Evolutionary conservation across 2,113 vertebrate genomes (phyloP).

Genomic region (Crotophaga sulcirostris): DNA sequence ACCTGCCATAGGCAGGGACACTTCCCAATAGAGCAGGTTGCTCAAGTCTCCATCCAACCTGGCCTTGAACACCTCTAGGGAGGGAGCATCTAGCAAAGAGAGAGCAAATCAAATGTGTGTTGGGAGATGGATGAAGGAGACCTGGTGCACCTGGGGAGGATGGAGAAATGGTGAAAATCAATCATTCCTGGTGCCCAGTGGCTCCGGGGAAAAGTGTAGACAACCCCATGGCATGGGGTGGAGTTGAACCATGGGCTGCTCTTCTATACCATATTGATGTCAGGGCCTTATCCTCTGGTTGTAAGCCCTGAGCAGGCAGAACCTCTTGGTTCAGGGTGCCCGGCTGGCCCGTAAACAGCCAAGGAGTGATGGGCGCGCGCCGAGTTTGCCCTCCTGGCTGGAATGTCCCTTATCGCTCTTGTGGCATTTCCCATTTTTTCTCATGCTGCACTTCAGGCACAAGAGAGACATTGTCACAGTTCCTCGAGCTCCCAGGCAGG

Average conservation of each 20-base stretch:
- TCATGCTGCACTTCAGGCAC: neutral
- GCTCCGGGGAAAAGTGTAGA: neutral
- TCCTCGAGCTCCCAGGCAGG: neutral
- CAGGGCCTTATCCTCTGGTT: neutral
- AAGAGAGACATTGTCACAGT: constrained; percentile 10
- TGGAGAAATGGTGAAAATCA: rapidly evolving
- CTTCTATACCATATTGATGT: rapidly evolving
- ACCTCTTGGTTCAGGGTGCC: rapidly evolving
- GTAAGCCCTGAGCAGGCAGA: neutral
- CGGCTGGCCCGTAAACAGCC: neutral
- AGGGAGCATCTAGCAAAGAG: neutral
- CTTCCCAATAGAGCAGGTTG: no score
- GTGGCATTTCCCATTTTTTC: neutral
- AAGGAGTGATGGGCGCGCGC: neutral
- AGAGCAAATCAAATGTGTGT: neutral
- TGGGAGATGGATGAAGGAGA: neutral
- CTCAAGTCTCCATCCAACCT: no score
- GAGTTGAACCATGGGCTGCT: neutral
- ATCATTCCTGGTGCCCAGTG: rapidly evolving
- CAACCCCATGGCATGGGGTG: rapidly evolving
- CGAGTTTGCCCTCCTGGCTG: neutral
- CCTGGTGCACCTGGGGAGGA: no score
- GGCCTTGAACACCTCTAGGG: no score
- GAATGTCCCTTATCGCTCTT: neutral
- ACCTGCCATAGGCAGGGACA: no score